Percentiles rank a stretch among this genome's conserved stretches.
These are phyloP conservation scores for Batillaria attramentaria DNA, from an alignment of 1,140 invertebrate genomes.

Conservation along the genomic window DNA sequence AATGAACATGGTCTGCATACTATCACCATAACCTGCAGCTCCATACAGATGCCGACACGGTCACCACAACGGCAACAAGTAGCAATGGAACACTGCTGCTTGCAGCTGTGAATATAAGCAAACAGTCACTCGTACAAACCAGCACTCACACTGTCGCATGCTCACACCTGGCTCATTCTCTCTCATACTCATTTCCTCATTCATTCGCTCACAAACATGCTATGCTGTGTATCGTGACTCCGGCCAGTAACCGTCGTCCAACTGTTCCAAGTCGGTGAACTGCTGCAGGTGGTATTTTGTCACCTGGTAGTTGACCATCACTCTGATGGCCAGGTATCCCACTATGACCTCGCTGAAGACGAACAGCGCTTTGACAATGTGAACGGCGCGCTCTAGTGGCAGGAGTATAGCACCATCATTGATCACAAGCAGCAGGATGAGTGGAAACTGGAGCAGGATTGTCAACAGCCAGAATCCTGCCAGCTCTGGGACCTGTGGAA, in stretches of 20 bases:
- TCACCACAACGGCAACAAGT: no score
- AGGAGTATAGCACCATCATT: slow-evolving; percentile 78
- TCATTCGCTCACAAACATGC: no score
- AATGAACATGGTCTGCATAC: no score
- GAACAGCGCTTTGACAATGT: slow-evolving; percentile 79
- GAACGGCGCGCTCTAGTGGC: slow-evolving; percentile 80
- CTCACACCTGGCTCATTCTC: background rate
- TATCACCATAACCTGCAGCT: no score
- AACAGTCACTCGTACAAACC: background rate
- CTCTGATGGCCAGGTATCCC: slow-evolving; percentile 73
- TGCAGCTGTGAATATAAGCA: no score
- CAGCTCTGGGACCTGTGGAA: slow-evolving; percentile 86
- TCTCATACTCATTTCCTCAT: background rate
- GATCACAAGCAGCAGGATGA: slow-evolving; percentile 82
- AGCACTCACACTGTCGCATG: background rate
- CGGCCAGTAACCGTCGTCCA: slow-evolving; percentile 44
- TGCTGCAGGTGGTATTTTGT: slow-evolving; percentile 70
- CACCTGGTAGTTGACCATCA: slow-evolving; percentile 70
- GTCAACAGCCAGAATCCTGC: slow-evolving; percentile 91
- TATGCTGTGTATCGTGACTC: slow-evolving; percentile 38
- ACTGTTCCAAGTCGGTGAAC: slow-evolving; percentile 66
- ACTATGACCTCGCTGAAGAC: slow-evolving; percentile 80
- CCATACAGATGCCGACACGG: background rate
- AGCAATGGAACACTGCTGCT: no score
- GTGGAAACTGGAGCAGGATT: slow-evolving; percentile 85